Conservation (phyloP, 2,113 vertebrate species). For the Proterorhinus semilunaris region DNA sequence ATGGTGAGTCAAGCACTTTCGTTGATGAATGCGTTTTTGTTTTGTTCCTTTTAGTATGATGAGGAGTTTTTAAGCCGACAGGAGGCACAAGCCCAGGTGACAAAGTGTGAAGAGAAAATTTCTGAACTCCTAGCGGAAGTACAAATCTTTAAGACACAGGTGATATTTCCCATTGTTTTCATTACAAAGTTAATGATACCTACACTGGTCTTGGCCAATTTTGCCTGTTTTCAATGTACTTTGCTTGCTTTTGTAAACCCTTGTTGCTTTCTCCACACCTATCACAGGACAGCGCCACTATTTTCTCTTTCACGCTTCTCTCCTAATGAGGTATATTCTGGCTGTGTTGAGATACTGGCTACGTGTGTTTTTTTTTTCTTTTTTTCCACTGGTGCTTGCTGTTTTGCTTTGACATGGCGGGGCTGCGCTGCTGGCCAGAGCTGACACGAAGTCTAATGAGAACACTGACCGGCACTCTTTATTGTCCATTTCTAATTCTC, state of each 20-base stretch:
- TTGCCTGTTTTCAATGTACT: background rate
- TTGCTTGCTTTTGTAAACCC: background rate
- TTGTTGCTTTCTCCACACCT: constrained; percentile 9
- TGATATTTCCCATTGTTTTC: constrained; percentile 38
- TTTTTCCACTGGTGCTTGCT: constrained; percentile 42
- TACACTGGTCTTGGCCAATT: background rate
- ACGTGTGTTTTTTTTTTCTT: background rate
- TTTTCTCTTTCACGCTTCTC: constrained; percentile 32
- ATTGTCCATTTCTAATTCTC: constrained; percentile 66
- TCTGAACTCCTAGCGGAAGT: constrained; percentile 86
- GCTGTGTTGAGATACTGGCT: constrained; percentile 21
- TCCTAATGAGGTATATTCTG: constrained; percentile 31
- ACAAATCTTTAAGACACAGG: constrained; percentile 88
- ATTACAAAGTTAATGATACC: background rate
- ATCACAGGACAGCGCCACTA: constrained; percentile 8
- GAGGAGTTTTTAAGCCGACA: constrained; percentile 91
- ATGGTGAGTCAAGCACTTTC: background rate
- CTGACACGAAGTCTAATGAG: constrained; percentile 71
- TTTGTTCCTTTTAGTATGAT: constrained; percentile 81
- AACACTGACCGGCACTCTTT: constrained; percentile 57
- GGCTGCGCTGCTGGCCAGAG: constrained; percentile 45
- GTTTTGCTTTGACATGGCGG: constrained; percentile 46
- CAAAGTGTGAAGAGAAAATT: constrained; percentile 88
- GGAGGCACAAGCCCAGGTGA: constrained; percentile 85
- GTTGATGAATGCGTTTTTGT: constrained; percentile 12